Base-by-base conservation (phyloP, 2,888 invertebrate species). In the Lepeophtheirus nordmannii region DNA sequence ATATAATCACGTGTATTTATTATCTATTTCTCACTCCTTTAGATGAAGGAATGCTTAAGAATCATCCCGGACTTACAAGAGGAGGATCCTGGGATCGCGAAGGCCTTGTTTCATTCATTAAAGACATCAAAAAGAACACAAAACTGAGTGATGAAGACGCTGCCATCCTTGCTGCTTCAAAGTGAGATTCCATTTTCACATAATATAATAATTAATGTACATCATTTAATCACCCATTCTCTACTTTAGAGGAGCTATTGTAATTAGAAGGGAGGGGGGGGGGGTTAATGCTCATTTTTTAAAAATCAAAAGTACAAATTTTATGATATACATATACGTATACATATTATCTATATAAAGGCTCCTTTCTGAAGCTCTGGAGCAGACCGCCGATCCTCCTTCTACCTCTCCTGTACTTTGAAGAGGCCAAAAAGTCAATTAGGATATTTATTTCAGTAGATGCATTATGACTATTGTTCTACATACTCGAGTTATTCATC, bases 71-170 rank as follows among this genome's bases (percentile, higher is more conserved):
- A 14, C 53, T 46, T 5, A 46, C 8, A 68, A 72, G 72, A 40
- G 73, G 76, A 67, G 77, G 77, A 1, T 72, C 73, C 68, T 70
- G 78, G 38, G 75, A 77, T 69, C 73, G 74, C 68, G 75, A 75
- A 41, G 76, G 74, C 41, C 71, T 78, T 59, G 74, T 77, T n/a
- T 73, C 73, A 46, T 78, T 78, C 70, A 74, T 76, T 57, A 74
- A 79, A 74, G 78, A 78, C 69, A 74, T 80, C 17, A 76, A 77
- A 41, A 77, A 76, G 69, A 75, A 76, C 68, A 76, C 78, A 0
- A 77, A 78, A 23, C 69, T 81, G 40, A 76, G 78, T 23, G 79
- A 80, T 69, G 76, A 78, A 70, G 80, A 82, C 71, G 76, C 81
- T 46, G 79, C 80, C 46, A 73, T 76, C 68, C 72, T 81, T 68